Base-by-base conservation (phyloP, 2,888 invertebrate genomes). In the Apamea anceps region DNA sequence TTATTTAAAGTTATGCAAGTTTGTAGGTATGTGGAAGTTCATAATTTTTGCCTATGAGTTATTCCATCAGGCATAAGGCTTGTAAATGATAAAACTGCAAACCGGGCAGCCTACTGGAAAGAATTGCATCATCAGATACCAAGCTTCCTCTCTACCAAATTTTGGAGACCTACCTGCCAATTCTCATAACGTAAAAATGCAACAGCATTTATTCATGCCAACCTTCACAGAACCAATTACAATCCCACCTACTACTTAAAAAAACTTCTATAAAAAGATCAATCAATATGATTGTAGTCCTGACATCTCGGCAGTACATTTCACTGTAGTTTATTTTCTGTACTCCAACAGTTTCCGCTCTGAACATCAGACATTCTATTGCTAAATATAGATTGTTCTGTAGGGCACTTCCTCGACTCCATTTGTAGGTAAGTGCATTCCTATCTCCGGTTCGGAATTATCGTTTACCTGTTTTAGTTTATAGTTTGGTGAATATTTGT, bases 271-370 rank as follows among this genome's bases (percentile, higher is more conserved):
- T 67, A 78, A 81, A 87, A 83, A 83, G 81, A 83, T 80, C 85
- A 77, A 79, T 87, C 82, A 80, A 75, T 80, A 67, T 77, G 81
- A 77, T 80, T 72, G 77, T 72, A 70, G 54, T 80, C 77, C 74
- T 80, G 75, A 74, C 75, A 66, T 74, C 76, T 75, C 68, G 32
- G 37, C 54, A 72, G 60, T 74, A 72, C 42, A 45, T 45, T 72
- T 76, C 74, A 60, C 63, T 77, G 57, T 85, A 78, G 81, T 85
- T 81, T 85, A 85, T 85, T 85, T 85, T 85, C 85, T 73, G 68
- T 72, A 70, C 75, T 85, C 72, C 45, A 72, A 32, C 37, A 25
- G 73, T 85, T 84, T 85, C 85, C 75, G 82, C 81, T 73, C 13
- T 51, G 82, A 81, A 75, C 81, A 81, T 85, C 85, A 81, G 82